phyloP scores from a whole-genome alignment of 1,140 invertebrate genomes.

The Meloidogyne chitwoodi region DNA sequence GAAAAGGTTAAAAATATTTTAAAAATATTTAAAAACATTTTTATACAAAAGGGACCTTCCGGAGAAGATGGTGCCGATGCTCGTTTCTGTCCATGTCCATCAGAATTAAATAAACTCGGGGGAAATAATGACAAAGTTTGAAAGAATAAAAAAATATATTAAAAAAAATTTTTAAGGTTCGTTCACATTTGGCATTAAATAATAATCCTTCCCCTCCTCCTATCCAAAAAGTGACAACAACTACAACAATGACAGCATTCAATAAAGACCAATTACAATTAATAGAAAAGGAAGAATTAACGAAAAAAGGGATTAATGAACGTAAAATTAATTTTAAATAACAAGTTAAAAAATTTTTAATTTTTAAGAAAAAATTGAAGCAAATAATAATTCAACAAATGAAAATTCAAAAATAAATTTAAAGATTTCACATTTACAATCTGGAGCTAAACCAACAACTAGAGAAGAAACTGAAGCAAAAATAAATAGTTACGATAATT shows the following conservation, averaged over 20 bases:
- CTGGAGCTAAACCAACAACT: neutral
- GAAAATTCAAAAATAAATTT: neutral
- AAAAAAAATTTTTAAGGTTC: neutral
- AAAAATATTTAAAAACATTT: neutral
- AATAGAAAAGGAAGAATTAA: neutral
- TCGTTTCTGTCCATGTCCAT: constrained; percentile 36
- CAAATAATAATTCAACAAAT: neutral
- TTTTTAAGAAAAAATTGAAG: neutral
- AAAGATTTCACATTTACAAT: neutral
- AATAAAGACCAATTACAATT: neutral
- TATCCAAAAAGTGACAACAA: neutral
- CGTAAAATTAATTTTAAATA: neutral
- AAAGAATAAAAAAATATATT: neutral
- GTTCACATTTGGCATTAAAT: neutral
- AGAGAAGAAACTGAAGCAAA: neutral
- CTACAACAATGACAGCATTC: neutral
- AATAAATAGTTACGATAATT: too few species aligned
- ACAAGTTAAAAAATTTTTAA: neutral
- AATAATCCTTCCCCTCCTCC: neutral
- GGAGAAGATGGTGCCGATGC: constrained; percentile 36
- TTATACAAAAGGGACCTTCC: constrained; percentile 12
- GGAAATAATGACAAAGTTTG: neutral
- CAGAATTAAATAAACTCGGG: constrained; percentile 21
- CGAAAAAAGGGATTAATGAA: neutral
- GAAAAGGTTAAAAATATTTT: neutral